phyloP scores from a whole-genome alignment of 2,888 invertebrate genomes.

The Xanthia togata region DNA sequence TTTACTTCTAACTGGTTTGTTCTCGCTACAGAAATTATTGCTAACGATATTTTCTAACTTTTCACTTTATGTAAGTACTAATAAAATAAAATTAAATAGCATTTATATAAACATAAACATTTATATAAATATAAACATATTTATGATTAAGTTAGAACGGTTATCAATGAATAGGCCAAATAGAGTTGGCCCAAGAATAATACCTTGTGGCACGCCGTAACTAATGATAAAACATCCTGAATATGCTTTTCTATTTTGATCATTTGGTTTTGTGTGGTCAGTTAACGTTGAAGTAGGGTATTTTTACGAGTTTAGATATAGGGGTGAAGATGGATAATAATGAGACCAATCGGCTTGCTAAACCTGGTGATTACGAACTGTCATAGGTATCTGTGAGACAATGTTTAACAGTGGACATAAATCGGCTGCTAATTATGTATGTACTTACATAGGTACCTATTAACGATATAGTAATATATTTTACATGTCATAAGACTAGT shows the following conservation, averaged over 20 bases:
- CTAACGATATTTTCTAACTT: constrained; percentile 21
- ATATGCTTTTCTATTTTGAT: too few relatives aligned
- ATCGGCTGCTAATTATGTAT: neutral
- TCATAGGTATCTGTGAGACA: neutral
- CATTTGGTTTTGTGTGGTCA: neutral
- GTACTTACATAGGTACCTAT: neutral
- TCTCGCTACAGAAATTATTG: constrained; percentile 24
- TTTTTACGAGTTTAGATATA: neutral
- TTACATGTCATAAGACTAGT: constrained; percentile 26
- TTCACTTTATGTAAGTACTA: constrained; percentile 17
- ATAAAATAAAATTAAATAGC: constrained; percentile 3
- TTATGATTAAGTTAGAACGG: neutral
- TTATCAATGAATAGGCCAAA: neutral
- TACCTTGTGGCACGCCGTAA: constrained; percentile 9
- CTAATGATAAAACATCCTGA: neutral
- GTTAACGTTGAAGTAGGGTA: neutral
- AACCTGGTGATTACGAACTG: neutral
- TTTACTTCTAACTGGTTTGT: constrained; percentile 44
- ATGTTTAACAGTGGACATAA: too few relatives aligned
- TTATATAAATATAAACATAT: neutral
- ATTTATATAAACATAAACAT: neutral
- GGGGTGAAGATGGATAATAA: neutral
- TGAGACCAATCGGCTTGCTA: neutral
- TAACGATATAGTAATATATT: neutral
- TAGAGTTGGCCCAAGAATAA: constrained; percentile 3